These are phyloP conservation scores for Scopus umbretta DNA, from an alignment of 2,113 vertebrate species.

Conservation along the genomic window DNA sequence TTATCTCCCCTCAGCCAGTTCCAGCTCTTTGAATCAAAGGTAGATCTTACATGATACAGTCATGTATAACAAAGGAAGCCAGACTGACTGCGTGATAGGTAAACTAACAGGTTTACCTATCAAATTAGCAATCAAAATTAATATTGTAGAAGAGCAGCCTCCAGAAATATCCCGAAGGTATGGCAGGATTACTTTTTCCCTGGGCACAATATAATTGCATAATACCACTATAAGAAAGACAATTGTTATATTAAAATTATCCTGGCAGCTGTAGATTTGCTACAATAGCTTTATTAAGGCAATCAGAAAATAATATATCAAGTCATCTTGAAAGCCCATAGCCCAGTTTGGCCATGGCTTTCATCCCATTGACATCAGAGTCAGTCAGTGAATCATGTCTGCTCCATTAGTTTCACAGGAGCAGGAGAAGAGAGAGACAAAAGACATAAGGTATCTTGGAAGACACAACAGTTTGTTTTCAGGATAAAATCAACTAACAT, in stretches of 20 bases:
- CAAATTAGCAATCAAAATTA: neutral
- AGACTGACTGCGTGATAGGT: neutral
- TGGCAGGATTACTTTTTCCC: neutral
- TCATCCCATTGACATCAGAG: conserved; percentile 25
- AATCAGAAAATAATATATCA: conserved; percentile 2
- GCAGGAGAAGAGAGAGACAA: neutral
- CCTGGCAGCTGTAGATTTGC: neutral
- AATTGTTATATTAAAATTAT: neutral
- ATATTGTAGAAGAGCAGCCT: neutral
- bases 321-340: neutral
- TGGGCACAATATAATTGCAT: neutral
- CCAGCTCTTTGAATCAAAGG: neutral
- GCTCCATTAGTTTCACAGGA: neutral
- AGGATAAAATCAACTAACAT: neutral
- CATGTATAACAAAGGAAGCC: neutral
- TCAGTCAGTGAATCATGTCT: neutral
- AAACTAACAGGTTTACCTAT: neutral
- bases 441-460: neutral
- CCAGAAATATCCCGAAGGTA: neutral
- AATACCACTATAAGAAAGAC: neutral
- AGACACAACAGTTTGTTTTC: neutral
- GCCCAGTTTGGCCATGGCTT: neutral
- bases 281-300: neutral
- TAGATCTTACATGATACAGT: neutral
- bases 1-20: neutral